Percentiles rank a stretch among this genome's conserved stretches.
phyloP scores from a whole-genome alignment of 2,888 invertebrate species.

The Cyrtodaria siliqua region DNA sequence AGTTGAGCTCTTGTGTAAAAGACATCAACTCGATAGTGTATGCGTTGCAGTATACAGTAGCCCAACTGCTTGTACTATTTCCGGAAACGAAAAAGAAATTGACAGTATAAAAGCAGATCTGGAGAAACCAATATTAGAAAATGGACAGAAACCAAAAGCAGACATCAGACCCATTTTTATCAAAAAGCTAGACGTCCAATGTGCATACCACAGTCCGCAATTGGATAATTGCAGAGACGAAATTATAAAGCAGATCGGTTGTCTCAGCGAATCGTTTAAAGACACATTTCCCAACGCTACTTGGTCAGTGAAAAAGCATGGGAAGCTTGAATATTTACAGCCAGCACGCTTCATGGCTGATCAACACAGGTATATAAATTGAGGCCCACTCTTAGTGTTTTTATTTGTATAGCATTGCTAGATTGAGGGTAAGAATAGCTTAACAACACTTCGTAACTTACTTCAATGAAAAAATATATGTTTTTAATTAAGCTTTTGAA shows the following conservation, averaged over 20 bases:
- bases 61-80: conserved; percentile 61
- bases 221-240: conserved; percentile 44
- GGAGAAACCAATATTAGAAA: conserved; percentile 12
- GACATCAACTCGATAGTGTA: background rate
- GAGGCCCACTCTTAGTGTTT: no score
- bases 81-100: conserved; percentile 54
- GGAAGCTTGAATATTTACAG: no score
- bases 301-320: no score
- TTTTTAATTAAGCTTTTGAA: no score
- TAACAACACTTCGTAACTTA: no score
- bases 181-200: conserved; percentile 59
- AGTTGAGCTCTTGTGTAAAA: background rate
- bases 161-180: conserved; percentile 26
- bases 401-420: no score
- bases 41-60: conserved; percentile 64
- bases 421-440: no score
- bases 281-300: no score
- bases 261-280: conserved; percentile 31
- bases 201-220: conserved; percentile 74
- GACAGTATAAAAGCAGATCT: conserved; percentile 16
- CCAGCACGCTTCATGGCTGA: no score
- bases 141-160: conserved; percentile 25
- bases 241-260: conserved; percentile 43
- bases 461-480: no score
- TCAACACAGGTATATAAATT: no score